Evolutionary conservation across 1,140 invertebrate species (phyloP), one percentile per base, ranked within the genome.

Genomic region (Episyrphus balteatus): DNA sequence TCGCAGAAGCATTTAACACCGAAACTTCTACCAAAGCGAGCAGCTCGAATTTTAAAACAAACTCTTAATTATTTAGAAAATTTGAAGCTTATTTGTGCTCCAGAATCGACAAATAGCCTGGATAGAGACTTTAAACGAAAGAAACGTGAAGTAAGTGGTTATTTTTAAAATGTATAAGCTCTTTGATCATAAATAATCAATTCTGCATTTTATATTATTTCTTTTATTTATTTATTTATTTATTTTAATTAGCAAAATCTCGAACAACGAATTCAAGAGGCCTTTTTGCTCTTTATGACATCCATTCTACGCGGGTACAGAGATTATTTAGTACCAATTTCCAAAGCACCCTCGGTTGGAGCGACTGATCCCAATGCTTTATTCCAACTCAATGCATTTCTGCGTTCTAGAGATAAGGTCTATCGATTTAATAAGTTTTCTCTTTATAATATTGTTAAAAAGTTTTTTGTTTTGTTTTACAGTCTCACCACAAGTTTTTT

Each of bases 281-380:
- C 92, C 7, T 99, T 99, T 72, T 74, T 99, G 26, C 78, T 88
- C 42, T 99, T 99, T 61, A 98, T 96, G 84, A 92, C 91, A 5
- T 78, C 83, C 34, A 86, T 96, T 48, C 69, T 99, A 51, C 88
- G 88, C 64, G 94, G 93, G 5, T 99, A 99, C 71, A 77, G 90
- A 41, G 73, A 78, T 39, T 97, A 81, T 69, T 73, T 99, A 34
- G 77, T 92, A 47, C 96, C 97, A 2, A 98, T 99, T 37, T 95
- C 88, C 2, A 88, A 88, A 64, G 91, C 92, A 1, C 94, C 95
- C 0, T 93, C 87, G 0, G 80, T 88, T 42, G 88, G 88, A 1
- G 89, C 93, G 1, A 98, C 93, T 0, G 95, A 98, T 76, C 87
- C 92, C 0, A 84, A 83, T 54, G 92, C 92, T 32, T 72, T 99